A percentile compares a stretch with the other conserved stretches of the same genome.
Evolutionary conservation across 1,140 invertebrate genomes (phyloP).

Genomic region (Tetragonula clypearis): DNA sequence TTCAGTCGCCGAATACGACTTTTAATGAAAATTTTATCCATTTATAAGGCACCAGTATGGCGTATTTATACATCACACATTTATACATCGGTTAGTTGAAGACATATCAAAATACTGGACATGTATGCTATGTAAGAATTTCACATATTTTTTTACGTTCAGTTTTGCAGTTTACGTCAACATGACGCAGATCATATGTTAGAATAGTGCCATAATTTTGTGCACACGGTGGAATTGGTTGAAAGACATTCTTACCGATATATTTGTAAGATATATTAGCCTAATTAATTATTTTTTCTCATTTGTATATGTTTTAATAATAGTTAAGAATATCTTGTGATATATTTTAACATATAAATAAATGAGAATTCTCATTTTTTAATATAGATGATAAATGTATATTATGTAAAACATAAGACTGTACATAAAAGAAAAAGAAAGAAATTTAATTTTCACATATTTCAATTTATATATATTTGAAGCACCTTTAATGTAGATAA

Average conservation of each 20-base stretch:
- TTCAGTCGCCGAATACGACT: neutral
- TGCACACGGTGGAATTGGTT: slow-evolving; percentile 40
- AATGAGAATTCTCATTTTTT: slow-evolving; percentile 43
- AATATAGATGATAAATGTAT: slow-evolving; percentile 58
- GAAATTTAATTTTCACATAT: slow-evolving; percentile 62
- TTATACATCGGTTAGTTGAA: slow-evolving; percentile 38
- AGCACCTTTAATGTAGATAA: slow-evolving; percentile 4
- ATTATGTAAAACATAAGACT: slow-evolving; percentile 68
- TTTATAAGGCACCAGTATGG: neutral
- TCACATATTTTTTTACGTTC: slow-evolving; percentile 15
- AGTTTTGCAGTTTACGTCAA: neutral
- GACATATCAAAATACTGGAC: slow-evolving; percentile 58
- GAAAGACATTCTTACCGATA: neutral
- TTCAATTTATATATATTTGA: slow-evolving; percentile 50
- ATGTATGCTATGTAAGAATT: slow-evolving; percentile 32
- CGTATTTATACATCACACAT: slow-evolving; percentile 34
- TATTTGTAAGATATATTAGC: slow-evolving; percentile 17
- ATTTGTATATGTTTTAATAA: slow-evolving; percentile 50
- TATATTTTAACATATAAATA: slow-evolving; percentile 47
- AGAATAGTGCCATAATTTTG: slow-evolving; percentile 54
- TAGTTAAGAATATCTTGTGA: slow-evolving; percentile 55
- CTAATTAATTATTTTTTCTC: slow-evolving; percentile 27
- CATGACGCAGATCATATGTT: neutral
- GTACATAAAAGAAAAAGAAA: slow-evolving; percentile 49
- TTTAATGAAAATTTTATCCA: slow-evolving; percentile 6